Evolutionary conservation across 2,888 invertebrate species (phyloP).

Genomic region (Chelonus formosanus): DNA sequence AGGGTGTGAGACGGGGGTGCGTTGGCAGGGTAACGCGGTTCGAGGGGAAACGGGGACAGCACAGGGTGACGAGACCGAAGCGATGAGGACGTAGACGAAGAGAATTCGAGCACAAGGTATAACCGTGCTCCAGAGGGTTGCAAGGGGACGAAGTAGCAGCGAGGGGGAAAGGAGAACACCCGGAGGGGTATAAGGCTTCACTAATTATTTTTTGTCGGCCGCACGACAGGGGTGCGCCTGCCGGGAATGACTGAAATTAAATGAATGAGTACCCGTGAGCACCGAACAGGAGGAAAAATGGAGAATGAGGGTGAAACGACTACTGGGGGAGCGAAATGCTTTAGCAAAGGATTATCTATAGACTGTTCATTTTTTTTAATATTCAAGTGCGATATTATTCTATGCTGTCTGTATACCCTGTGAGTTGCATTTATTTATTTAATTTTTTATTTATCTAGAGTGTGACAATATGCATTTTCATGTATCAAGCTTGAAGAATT

Average conservation of each 20-base stretch:
- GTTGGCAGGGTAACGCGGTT: slow-evolving; percentile 41
- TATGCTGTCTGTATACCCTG: background rate
- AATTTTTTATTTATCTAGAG: background rate
- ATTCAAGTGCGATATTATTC: slow-evolving; percentile 11
- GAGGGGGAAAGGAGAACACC: slow-evolving; percentile 42
- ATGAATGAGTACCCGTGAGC: slow-evolving; percentile 58
- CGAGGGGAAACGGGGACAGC: slow-evolving; percentile 27
- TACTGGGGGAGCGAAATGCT: slow-evolving; percentile 31
- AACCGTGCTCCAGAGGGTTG: slow-evolving; percentile 50
- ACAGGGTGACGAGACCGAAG: slow-evolving; percentile 37
- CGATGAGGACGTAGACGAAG: slow-evolving; percentile 42
- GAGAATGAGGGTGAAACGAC: slow-evolving; percentile 34
- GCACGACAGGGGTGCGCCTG: slow-evolving; percentile 62
- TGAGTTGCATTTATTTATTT: background rate
- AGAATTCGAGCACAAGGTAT: slow-evolving; percentile 61
- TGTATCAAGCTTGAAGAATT: too few relatives aligned
- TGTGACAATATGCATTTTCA: too few relatives aligned
- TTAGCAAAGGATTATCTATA: slow-evolving; percentile 50
- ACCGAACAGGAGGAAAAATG: slow-evolving; percentile 31
- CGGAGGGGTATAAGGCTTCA: slow-evolving; percentile 61
- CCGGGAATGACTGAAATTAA: slow-evolving; percentile 63
- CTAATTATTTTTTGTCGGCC: slow-evolving; percentile 65
- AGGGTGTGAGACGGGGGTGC: slow-evolving; percentile 36
- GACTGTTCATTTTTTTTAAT: slow-evolving; percentile 48
- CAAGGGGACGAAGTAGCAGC: slow-evolving; percentile 50